A percentile compares a stretch with the other conserved stretches of the same genome.
Conservation (phyloP, 2,113 vertebrate genomes). For the Apodemus sylvaticus region DNA sequence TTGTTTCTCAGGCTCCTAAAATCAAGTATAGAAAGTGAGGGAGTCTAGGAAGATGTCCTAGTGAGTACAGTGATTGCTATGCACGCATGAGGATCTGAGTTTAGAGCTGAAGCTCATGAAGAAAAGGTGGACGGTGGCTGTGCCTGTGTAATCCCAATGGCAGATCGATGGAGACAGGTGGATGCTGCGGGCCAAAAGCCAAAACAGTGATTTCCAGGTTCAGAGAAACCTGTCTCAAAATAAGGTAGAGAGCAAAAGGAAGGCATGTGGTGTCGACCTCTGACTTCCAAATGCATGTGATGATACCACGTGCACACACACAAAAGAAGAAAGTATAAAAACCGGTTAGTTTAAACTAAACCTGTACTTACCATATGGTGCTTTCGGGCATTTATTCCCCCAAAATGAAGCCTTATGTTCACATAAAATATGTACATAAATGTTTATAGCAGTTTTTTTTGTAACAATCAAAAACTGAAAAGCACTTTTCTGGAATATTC, state of each 20-base stretch:
- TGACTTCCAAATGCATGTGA: not conserved
- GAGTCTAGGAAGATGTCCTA: not conserved
- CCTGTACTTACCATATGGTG: slow-evolving; percentile 21
- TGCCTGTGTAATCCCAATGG: not conserved
- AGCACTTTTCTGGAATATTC: not conserved
- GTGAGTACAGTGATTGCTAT: not conserved
- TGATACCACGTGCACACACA: not conserved
- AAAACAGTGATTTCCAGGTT: not conserved
- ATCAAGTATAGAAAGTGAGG: not conserved
- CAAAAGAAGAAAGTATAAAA: not conserved
- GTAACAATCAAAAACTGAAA: slow-evolving; percentile 34
- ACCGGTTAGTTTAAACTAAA: slow-evolving; percentile 43
- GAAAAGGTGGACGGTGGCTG: too few species aligned
- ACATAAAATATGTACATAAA: slow-evolving; percentile 8
- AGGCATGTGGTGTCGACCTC: not conserved
- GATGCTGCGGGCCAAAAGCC: not conserved
- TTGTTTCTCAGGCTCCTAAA: not conserved
- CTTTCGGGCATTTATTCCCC: slow-evolving; percentile 3
- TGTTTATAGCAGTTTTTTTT: slow-evolving; percentile 42
- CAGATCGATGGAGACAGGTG: not conserved
- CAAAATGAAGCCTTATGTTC: slow-evolving; percentile 31
- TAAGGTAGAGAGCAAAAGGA: not conserved
- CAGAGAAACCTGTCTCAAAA: not conserved
- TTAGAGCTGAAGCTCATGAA: not conserved
- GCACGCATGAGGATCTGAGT: not conserved